Conservation (phyloP, 2,113 vertebrate species). For the Baryphthengus martii region DNA sequence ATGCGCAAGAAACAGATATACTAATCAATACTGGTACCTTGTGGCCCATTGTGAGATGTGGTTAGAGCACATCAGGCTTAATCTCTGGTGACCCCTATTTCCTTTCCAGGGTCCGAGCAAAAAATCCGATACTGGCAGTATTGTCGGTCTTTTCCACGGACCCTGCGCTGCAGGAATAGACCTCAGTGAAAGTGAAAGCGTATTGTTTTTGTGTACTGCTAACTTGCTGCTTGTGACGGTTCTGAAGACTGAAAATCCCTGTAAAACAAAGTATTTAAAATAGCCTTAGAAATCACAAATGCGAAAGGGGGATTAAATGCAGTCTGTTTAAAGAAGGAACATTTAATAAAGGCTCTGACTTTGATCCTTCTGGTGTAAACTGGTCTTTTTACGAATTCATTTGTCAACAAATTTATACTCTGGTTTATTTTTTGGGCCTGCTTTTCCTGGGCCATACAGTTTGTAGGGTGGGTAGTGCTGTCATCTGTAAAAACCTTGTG, state of each 20-base stretch:
- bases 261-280: conserved; percentile 34
- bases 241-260: conserved; percentile 57
- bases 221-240: conserved; percentile 51
- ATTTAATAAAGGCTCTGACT: conserved; percentile 81
- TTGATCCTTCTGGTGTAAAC: conserved; percentile 56
- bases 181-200: neutral
- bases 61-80: neutral
- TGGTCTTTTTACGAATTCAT: conserved; percentile 17
- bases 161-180: neutral
- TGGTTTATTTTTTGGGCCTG: neutral
- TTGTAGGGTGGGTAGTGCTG: neutral
- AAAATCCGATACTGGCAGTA: neutral
- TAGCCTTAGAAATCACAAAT: conserved; percentile 44
- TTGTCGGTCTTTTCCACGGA: neutral
- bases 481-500: neutral
- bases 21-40: neutral
- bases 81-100: conserved; percentile 21
- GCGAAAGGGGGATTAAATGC: conserved; percentile 43
- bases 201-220: conserved; percentile 51
- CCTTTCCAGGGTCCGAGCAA: neutral
- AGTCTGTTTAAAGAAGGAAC: conserved; percentile 68
- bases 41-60: neutral
- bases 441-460: neutral
- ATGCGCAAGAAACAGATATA: neutral
- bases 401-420: neutral